Base-by-base conservation (phyloP, 2,888 invertebrate species). In the Poecilus cupreus region DNA sequence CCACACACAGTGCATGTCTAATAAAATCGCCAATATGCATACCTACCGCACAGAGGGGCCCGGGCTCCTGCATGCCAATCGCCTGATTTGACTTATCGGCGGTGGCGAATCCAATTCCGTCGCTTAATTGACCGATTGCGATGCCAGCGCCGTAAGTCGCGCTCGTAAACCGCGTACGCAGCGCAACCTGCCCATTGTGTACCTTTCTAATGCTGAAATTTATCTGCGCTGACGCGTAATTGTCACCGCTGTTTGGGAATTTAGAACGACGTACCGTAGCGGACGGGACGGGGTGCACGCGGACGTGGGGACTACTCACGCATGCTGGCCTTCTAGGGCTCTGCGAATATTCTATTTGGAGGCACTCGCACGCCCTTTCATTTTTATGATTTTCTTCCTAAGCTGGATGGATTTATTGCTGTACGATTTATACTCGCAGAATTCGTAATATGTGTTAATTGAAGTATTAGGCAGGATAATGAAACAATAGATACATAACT, bases 151-250 rank as follows among this genome's bases (percentile, higher is more conserved):
- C 68, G 79, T 79, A 43, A 72, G 24, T 37, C 39, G 8, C n/a
- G 78, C 49, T 79, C 79, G 68, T 79, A 79, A 68, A 79, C 16
- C 26, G 49, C 26, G 70, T 79, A 79, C 79, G 79, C 78, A 13
- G 49, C 51, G 68, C 16, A 57, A 57, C 43, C 24, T 6, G n/a
- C 3, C 51, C 79, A 51, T 70, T 57, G 76, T 76, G 10, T 37
- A 18, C 76, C 32, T 54, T 70, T 79, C 79, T 79, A 79, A 79
- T 79, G 70, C 51, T 16, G n/a, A 26, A 79, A 79, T 79, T 79
- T 79, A 79, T 79, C 79, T 79, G 70, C 79, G 20, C 3, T 0
- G 11, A 0, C 49, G 70, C 79, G 79, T 79, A 57, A 10, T 54
- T 18, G 54, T 13, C 24, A 24, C 22, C 32, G 24, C 24, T 20